Conservation (phyloP, 1,140 invertebrate genomes). For the Stegodyphus dumicola region DNA sequence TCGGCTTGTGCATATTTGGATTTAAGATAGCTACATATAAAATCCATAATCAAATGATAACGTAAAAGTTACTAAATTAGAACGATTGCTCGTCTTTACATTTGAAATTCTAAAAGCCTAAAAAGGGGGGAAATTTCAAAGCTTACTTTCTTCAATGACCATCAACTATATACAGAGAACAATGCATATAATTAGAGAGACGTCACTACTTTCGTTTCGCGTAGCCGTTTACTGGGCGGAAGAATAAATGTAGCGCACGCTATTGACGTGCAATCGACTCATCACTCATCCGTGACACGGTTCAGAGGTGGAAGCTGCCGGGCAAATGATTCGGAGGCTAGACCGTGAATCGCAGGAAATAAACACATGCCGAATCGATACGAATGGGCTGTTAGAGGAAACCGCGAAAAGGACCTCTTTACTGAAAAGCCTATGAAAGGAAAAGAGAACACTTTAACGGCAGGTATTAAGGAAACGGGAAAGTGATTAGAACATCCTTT, state of each 20-base stretch:
- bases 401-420: too few relatives aligned
- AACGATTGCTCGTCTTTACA: too few relatives aligned
- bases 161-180: too few relatives aligned
- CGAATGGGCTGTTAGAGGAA: not conserved
- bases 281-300: slow-evolving; percentile 16
- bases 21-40: too few relatives aligned
- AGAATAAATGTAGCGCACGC: slow-evolving; percentile 16
- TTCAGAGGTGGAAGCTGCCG: too few relatives aligned
- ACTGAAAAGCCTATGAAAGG: not conserved
- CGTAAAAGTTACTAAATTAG: too few relatives aligned
- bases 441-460: slow-evolving; percentile 13
- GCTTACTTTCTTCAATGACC: too few relatives aligned
- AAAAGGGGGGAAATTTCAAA: too few relatives aligned
- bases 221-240: slow-evolving; percentile 20
- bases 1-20: too few relatives aligned
- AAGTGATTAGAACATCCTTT: not conserved
- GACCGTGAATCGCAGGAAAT: not conserved
- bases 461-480: not conserved
- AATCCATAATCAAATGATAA: too few relatives aligned
- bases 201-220: slow-evolving; percentile 13
- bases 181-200: too few relatives aligned
- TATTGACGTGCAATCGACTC: slow-evolving; percentile 29
- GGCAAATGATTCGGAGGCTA: not conserved
- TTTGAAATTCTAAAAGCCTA: too few relatives aligned
- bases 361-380: not conserved